phyloP scores from a whole-genome alignment of 1,140 invertebrate genomes.

The Carposina sasakii region DNA sequence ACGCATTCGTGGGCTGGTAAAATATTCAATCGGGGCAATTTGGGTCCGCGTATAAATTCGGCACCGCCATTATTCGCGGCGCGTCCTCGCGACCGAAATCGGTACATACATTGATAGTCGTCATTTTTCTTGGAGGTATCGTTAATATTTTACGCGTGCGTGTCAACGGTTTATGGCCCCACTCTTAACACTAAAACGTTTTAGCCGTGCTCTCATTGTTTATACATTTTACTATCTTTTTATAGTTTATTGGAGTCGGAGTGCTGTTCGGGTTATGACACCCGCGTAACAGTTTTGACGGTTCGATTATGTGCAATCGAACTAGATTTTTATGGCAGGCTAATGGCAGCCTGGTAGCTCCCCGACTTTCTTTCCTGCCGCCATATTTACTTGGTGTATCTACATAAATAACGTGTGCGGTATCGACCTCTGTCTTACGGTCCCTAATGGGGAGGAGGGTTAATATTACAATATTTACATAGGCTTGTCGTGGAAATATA shows the following conservation, averaged over 20 bases:
- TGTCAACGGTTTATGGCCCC: conserved; percentile 66
- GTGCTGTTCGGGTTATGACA: conserved; percentile 49
- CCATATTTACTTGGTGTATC: too few relatives aligned
- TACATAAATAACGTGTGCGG: too few relatives aligned
- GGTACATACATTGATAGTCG: conserved; percentile 64
- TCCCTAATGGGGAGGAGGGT: too few relatives aligned
- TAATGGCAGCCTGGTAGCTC: conserved; percentile 34
- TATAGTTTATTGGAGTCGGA: conserved; percentile 59
- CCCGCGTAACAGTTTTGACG: conserved; percentile 41
- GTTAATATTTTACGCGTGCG: conserved; percentile 70
- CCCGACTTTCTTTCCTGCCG: too few relatives aligned
- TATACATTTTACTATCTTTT: conserved; percentile 68
- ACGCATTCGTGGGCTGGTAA: conserved; percentile 64
- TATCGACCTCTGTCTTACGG: too few relatives aligned
- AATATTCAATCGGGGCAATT: conserved; percentile 71
- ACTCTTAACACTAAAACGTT: conserved; percentile 71
- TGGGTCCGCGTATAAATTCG: conserved; percentile 66
- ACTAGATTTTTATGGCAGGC: conserved; percentile 52
- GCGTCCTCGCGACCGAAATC: conserved; percentile 63
- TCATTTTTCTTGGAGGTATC: conserved; percentile 68
- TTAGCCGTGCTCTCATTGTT: conserved; percentile 67
- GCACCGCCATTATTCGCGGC: conserved; percentile 65
- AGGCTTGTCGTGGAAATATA: too few relatives aligned
- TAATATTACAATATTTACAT: too few relatives aligned
- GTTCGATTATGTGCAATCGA: conserved; percentile 43